Evolutionary conservation across 2,797 vertebrate species (phyloP), one percentile per base, ranked within the genome.

Genomic region (Oryzias dopingdopingensis): DNA sequence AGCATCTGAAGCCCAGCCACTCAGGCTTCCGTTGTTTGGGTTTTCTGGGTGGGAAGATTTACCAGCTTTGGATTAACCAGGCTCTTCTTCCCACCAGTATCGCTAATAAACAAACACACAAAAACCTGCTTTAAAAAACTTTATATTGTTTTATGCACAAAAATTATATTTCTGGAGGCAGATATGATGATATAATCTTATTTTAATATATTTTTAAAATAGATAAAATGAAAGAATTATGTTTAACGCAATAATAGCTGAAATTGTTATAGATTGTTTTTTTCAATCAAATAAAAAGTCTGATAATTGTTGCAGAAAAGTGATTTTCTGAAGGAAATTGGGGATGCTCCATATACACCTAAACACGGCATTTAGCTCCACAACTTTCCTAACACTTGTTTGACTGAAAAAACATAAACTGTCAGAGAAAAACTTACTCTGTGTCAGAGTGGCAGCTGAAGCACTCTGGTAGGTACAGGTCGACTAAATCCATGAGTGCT

Each of bases 401-500:
- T n/a, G 2, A 56, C 4, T 43, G 10, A 7, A 23, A 5, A 42
- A 56, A n/a, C 8, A 2, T 17, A 2, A 44, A 24, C 23, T 42
- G 42, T 42, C 45, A 54, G 52, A 56, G 20, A 59, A 37, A 71
- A 80, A 90, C 87, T 89, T 83, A 89, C 88, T 88, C 85, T 56
- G 82, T 56, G 78, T 87, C 84, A 76, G 82, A 83, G 88, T 88
- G 86, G 73, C 85, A 90, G 74, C 83, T 89, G 83, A 90, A 90
- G 47, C 88, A 90, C 87, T 89, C 88, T 14, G 87, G 88, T 66
- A 90, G 89, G 76, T 90, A 89, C 55, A 90, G 80, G 82, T 89
- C 88, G 23, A 89, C 87, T 88, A 90, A 78, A 89, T 90, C 89
- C 89, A 90, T 90, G 76, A 65, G 85, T 52, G 57, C 71, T 65